These are phyloP conservation scores for Drosophila ustulata DNA, from an alignment of 2,888 invertebrate species.

Conservation along the genomic window DNA sequence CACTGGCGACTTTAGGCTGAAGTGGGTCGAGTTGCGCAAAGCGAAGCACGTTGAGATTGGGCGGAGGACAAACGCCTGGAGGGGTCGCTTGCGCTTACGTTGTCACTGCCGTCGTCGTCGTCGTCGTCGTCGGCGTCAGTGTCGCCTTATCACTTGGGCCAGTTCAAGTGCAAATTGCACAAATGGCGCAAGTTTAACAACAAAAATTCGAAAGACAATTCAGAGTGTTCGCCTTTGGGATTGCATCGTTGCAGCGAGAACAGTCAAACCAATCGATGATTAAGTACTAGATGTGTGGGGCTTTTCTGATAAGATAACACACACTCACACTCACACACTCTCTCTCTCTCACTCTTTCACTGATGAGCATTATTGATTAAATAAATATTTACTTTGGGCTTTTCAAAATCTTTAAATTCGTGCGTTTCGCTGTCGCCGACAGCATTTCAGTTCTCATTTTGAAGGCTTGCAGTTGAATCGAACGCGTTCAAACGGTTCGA, in stretches of 20 bases:
- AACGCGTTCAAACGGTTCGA: slow-evolving; percentile 4
- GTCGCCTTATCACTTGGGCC: slow-evolving; percentile 51
- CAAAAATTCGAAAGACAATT: slow-evolving; percentile 28
- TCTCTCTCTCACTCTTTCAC: background rate
- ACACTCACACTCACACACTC: slow-evolving; percentile 9
- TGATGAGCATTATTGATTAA: slow-evolving; percentile 48
- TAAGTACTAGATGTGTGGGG: slow-evolving; percentile 49
- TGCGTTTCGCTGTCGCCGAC: slow-evolving; percentile 25
- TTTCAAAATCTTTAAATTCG: slow-evolving; percentile 68
- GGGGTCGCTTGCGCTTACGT: slow-evolving; percentile 3
- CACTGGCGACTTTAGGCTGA: slow-evolving; percentile 46
- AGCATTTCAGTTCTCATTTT: slow-evolving; percentile 52
- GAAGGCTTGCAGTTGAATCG: slow-evolving; percentile 23
- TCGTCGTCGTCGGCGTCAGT: background rate
- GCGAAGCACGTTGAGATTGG: slow-evolving; percentile 67
- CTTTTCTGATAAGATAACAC: slow-evolving; percentile 70
- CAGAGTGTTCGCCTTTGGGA: slow-evolving; percentile 15
- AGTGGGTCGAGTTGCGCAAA: slow-evolving; percentile 59
- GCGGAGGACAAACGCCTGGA: slow-evolving; percentile 8
- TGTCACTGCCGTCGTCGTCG: slow-evolving; percentile 1
- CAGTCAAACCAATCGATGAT: slow-evolving; percentile 39
- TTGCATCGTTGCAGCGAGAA: slow-evolving; percentile 37
- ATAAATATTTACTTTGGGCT: slow-evolving; percentile 40
- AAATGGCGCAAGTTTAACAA: slow-evolving; percentile 51
- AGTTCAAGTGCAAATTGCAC: slow-evolving; percentile 78